A percentile compares a stretch with the other conserved stretches of the same genome.
These are phyloP conservation scores for Elephantulus edwardii DNA, from an alignment of 2,113 vertebrate genomes.

Conservation along the genomic window DNA sequence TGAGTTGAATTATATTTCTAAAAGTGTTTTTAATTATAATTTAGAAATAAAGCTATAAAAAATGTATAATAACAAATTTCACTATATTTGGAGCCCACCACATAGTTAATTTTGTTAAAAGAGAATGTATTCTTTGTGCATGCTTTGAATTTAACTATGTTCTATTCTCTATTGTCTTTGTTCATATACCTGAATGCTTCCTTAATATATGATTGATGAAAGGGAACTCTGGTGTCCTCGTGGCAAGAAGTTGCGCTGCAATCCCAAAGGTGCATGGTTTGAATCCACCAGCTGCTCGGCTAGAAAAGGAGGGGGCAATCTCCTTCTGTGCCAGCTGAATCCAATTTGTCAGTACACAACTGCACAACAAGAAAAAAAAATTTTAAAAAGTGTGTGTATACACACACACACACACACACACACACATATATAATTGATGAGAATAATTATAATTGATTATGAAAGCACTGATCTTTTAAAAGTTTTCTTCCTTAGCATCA, in stretches of 20 bases:
- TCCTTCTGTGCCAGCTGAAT: too few relatives aligned
- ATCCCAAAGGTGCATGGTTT: too few relatives aligned
- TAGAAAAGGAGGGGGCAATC: too few relatives aligned
- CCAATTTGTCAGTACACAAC: too few relatives aligned
- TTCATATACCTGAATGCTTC: background rate
- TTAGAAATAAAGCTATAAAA: background rate
- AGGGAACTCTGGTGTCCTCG: too few relatives aligned
- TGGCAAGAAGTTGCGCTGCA: too few relatives aligned
- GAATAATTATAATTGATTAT: constrained; percentile 22
- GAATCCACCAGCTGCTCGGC: too few relatives aligned
- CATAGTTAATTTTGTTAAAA: constrained; percentile 41
- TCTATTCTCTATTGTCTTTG: background rate
- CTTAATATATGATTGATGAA: constrained; percentile 6
- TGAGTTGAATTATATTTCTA: constrained; percentile 32
- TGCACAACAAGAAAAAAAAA: too few relatives aligned
- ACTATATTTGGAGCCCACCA: background rate
- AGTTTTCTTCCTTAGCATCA: background rate
- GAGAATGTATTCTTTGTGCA: background rate
- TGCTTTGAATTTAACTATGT: background rate
- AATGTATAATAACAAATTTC: background rate
- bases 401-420: too few relatives aligned
- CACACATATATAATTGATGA: constrained; percentile 1
- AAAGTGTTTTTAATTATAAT: background rate
- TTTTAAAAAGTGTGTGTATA: too few relatives aligned
- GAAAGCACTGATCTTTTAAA: constrained; percentile 17